Percentiles rank a stretch among this genome's conserved stretches.
Evolutionary conservation across 2,888 invertebrate genomes (phyloP).

Genomic region (Lissocephala sabroskyi): DNA sequence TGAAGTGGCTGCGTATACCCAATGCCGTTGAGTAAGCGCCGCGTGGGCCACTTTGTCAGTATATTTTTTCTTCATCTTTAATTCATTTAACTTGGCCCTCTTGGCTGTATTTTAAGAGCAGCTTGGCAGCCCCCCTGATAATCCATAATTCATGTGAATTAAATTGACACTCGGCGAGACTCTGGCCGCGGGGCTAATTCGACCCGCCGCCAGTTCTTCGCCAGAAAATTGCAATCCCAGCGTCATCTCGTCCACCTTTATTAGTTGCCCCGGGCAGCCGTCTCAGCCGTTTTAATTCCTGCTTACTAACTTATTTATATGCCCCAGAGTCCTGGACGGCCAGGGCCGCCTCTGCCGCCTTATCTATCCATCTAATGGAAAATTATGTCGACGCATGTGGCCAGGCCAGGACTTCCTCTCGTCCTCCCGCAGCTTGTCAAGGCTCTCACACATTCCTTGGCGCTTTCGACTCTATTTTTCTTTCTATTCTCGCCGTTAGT

Average conservation of each 20-base stretch:
- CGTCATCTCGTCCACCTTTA: neutral
- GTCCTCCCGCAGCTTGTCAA: neutral
- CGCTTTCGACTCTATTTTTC: neutral
- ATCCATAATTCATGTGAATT: constrained; percentile 16
- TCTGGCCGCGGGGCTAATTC: constrained; percentile 2
- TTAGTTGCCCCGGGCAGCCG: neutral
- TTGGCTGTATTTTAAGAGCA: too few species aligned
- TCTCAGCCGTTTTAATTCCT: constrained; percentile 10
- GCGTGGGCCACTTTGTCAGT: too few species aligned
- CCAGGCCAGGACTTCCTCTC: neutral
- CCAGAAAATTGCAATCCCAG: neutral
- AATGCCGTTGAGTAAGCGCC: too few species aligned
- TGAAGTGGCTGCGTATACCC: too few species aligned
- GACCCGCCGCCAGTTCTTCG: constrained; percentile 1
- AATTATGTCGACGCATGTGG: constrained; percentile 36
- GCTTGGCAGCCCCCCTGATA: too few species aligned
- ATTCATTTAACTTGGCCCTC: too few species aligned
- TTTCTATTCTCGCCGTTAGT: neutral
- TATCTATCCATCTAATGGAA: constrained; percentile 38
- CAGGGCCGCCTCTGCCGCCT: constrained; percentile 16
- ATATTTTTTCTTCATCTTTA: too few species aligned
- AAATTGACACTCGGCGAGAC: constrained; percentile 10
- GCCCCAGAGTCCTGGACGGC: neutral
- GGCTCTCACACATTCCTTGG: neutral
- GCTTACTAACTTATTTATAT: constrained; percentile 46